Conservation (phyloP, 2,888 invertebrate species). For the Troides aeacus region DNA sequence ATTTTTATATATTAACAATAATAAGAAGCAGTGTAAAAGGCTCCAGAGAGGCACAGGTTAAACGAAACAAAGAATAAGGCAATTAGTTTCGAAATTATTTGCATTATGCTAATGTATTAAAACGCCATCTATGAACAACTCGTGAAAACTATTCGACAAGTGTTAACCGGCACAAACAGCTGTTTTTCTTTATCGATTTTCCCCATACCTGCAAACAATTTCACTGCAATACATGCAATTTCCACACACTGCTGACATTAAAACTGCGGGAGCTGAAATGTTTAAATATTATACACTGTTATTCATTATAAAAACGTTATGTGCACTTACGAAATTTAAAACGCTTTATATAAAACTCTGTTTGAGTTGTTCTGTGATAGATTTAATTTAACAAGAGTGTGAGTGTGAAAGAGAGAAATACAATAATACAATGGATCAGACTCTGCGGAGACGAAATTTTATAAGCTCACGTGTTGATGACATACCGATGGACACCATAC, state of each 20-base stretch:
- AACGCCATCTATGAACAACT: slow-evolving; percentile 46
- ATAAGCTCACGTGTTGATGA: slow-evolving; percentile 61
- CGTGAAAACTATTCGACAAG: slow-evolving; percentile 16
- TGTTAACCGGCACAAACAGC: slow-evolving; percentile 49
- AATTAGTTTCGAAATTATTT: background rate
- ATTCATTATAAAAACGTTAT: background rate
- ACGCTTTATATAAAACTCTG: slow-evolving; percentile 1
- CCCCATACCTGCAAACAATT: slow-evolving; percentile 53
- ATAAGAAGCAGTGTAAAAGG: too few relatives aligned
- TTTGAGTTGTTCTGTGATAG: slow-evolving; percentile 11
- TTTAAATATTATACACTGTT: slow-evolving; percentile 6
- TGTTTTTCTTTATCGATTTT: slow-evolving; percentile 67
- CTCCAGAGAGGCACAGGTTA: background rate
- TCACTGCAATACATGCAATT: slow-evolving; percentile 56
- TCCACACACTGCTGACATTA: slow-evolving; percentile 40
- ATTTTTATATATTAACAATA: too few relatives aligned
- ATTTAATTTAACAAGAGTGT: slow-evolving; percentile 1
- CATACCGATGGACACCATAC: slow-evolving; percentile 60
- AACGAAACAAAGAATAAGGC: background rate
- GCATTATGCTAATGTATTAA: background rate
- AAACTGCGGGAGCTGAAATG: slow-evolving; percentile 20
- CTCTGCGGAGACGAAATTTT: slow-evolving; percentile 54
- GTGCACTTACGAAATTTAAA: slow-evolving; percentile 4
- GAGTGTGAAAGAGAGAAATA: slow-evolving; percentile 25
- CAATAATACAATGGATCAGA: slow-evolving; percentile 48